These are phyloP conservation scores for Nothocercus julius DNA, from an alignment of 2,113 vertebrate genomes.

Conservation along the genomic window DNA sequence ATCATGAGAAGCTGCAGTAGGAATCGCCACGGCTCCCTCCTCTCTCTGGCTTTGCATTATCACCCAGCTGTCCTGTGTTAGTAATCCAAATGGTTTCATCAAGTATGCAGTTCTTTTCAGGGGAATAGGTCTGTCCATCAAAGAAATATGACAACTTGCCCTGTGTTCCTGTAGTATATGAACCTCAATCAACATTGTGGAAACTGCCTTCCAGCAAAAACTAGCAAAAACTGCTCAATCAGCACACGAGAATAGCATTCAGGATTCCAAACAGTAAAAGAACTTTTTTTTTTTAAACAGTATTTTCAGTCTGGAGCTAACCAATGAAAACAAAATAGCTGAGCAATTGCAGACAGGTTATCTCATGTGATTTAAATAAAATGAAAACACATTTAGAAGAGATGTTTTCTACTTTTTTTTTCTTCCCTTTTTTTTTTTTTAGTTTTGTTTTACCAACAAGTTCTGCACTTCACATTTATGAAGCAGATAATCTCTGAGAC, in stretches of 20 bases:
- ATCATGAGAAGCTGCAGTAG: not conserved
- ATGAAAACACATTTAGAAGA: not conserved
- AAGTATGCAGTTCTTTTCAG: not conserved
- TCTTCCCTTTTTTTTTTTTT: not conserved
- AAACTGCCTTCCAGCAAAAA: not conserved
- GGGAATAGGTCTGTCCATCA: not conserved
- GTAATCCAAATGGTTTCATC: not conserved
- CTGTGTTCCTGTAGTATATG: not conserved
- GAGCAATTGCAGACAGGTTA: not conserved
- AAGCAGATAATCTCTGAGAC: slow-evolving; percentile 27
- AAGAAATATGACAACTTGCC: not conserved
- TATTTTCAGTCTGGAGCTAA: not conserved
- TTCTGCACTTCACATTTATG: not conserved
- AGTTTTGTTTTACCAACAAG: not conserved
- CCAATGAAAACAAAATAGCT: not conserved
- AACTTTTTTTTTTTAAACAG: not conserved
- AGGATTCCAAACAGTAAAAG: not conserved
- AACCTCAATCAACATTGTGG: not conserved
- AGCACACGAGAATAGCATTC: not conserved
- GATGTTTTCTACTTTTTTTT: not conserved
- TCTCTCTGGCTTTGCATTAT: not conserved
- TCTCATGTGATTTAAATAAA: not conserved
- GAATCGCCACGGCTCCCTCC: not conserved
- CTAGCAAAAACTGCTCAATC: not conserved
- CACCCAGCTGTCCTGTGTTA: not conserved